Evolutionary conservation across 2,888 invertebrate species (phyloP).

Genomic region (Axea sp.): DNA sequence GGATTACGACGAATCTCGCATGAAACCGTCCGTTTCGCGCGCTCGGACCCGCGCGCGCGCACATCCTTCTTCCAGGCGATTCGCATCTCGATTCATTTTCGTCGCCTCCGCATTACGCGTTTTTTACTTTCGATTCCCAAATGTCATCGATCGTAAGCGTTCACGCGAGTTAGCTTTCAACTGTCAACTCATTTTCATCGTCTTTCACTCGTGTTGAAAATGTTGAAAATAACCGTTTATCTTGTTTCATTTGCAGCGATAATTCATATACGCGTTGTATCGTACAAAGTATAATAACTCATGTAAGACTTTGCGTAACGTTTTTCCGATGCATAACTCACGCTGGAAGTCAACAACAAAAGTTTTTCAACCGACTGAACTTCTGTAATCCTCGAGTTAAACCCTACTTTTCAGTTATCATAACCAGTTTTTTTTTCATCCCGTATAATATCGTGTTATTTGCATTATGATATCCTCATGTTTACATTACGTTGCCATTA

Average conservation of each 20-base stretch:
- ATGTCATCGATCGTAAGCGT: too few species aligned
- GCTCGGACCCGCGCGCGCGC: not conserved
- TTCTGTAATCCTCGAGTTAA: slow-evolving; percentile 52
- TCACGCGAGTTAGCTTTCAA: too few species aligned
- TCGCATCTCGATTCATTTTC: too few species aligned
- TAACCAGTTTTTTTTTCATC: slow-evolving; percentile 50
- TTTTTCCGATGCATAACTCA: slow-evolving; percentile 47
- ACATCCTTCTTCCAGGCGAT: too few species aligned
- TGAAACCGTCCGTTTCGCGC: not conserved
- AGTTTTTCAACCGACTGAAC: slow-evolving; percentile 56
- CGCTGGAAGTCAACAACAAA: slow-evolving; percentile 53
- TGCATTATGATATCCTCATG: slow-evolving; percentile 48
- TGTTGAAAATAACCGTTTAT: not conserved
- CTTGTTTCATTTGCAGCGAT: not conserved
- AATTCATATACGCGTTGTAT: slow-evolving; percentile 21
- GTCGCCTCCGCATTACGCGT: too few species aligned
- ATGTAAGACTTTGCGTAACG: slow-evolving; percentile 32
- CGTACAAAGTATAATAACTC: too few species aligned
- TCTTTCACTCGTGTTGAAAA: too few species aligned
- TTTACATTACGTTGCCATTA: slow-evolving; percentile 44
- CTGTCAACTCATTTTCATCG: too few species aligned
- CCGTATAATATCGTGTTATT: slow-evolving; percentile 41
- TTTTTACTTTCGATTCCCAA: too few species aligned
- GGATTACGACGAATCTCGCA: slow-evolving; percentile 9
- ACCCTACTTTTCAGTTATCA: slow-evolving; percentile 55